Conservation (phyloP, 2,888 invertebrate species). For the Andrena haemorrhoa region DNA sequence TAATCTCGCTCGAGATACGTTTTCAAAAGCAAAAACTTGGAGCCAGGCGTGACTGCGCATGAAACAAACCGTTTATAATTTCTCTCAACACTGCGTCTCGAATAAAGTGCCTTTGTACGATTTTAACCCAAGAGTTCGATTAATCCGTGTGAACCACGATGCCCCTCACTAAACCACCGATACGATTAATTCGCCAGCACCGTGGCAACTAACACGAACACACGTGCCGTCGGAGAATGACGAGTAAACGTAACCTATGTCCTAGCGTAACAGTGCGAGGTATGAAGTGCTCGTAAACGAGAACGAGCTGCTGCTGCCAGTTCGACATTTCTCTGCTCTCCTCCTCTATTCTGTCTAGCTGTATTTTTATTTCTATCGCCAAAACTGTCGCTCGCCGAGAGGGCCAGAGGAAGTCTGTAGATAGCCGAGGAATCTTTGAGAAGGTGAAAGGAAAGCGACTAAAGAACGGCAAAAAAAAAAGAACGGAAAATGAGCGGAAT, state of each 20-base stretch:
- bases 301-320: slow-evolving; percentile 6
- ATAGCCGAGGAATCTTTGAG: slow-evolving; percentile 23
- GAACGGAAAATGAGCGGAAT: slow-evolving; percentile 37
- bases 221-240: neutral
- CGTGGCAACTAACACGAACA: slow-evolving; percentile 21
- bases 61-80: slow-evolving; percentile 2
- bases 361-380: slow-evolving; percentile 39
- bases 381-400: slow-evolving; percentile 5
- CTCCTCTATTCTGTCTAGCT: slow-evolving; percentile 25
- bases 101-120: slow-evolving; percentile 32
- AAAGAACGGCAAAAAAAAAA: slow-evolving; percentile 15
- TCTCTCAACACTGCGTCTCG: neutral
- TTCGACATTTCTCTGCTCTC: slow-evolving; percentile 15
- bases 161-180: neutral
- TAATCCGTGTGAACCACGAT: slow-evolving; percentile 30
- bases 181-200: slow-evolving; percentile 1
- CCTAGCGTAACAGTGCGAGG: slow-evolving; percentile 4
- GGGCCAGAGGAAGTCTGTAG: slow-evolving; percentile 17
- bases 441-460: slow-evolving; percentile 24
- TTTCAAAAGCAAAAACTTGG: slow-evolving; percentile 13
- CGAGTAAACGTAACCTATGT: neutral
- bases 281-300: slow-evolving; percentile 4
- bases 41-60: slow-evolving; percentile 23
- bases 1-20: slow-evolving; percentile 12
- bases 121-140: slow-evolving; percentile 17